Base-by-base conservation (phyloP, 1,140 invertebrate genomes). In the Megalopta genalis region DNA sequence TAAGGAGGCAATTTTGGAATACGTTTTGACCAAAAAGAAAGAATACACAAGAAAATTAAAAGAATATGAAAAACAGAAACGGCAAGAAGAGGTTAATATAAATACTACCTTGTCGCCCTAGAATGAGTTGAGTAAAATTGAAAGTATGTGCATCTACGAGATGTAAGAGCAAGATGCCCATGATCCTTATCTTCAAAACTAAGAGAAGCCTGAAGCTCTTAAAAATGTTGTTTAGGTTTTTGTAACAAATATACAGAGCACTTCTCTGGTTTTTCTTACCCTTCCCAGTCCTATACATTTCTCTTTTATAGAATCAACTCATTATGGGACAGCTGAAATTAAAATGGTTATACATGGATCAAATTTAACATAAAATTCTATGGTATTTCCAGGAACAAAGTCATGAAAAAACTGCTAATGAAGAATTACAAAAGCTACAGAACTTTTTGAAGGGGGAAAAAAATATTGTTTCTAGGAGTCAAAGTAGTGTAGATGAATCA, bases 1-100 rank as follows among this genome's bases (percentile, higher is more conserved):
- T 87, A 99, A 99, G 91, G 98, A 99, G 95, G 97, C 98, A 4
- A 98, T 99, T 83, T 90, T 99, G 12, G 96, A 99, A 90, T 99
- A 99, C 86, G 97, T 99, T 70, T 94, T 99, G 49, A 95, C 97
- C 1, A 99, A 99, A 91, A 99, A 99, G 90, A 97, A 95, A 87
- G 98, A 99, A 92, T 97, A 98, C 85, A 95, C 95, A 23, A 94
- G 96, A 66, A 97, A 98, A 92, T 81, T 98, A 65, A 99, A 99
- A 90, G 97, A 98, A 90, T 99, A 97, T 93, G 97, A 99, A 90
- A 98, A 97, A 85, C 96, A 99, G 88, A 95, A 96, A 77, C 95
- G 96, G 84, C 95, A 95, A 85, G 95, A 97, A 80, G 93, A 96
- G 85, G 94, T 95, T 82, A 86, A 27, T 77, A 75, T 37, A 25